Conservation (phyloP, 2,113 vertebrate genomes). For the Fulmarus glacialis region DNA sequence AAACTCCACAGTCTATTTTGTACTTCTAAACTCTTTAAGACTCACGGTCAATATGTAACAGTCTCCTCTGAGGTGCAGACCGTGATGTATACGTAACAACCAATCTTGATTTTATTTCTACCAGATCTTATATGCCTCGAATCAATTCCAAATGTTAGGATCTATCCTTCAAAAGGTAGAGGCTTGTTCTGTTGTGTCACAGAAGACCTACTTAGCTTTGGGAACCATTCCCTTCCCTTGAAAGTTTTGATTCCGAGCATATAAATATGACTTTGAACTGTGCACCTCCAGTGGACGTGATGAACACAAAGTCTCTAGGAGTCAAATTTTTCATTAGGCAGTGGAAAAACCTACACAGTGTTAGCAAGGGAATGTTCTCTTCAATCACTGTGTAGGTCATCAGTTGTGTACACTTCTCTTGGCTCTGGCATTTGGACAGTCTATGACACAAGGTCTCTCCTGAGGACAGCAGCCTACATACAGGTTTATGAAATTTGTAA, state of each 20-base stretch:
- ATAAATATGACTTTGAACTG: not conserved
- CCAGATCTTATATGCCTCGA: not conserved
- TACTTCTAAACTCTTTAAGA: not conserved
- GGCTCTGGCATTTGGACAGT: not conserved
- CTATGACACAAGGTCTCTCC: not conserved
- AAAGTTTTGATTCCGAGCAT: not conserved
- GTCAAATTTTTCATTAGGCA: not conserved
- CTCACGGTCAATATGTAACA: not conserved
- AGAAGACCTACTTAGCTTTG: not conserved
- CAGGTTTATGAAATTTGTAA: not conserved
- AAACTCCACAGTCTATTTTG: not conserved
- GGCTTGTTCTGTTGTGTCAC: not conserved
- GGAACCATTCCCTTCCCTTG: not conserved
- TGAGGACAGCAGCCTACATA: not conserved
- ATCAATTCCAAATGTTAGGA: not conserved
- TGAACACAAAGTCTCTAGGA: not conserved
- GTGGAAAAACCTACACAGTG: not conserved
- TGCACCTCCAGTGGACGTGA: not conserved
- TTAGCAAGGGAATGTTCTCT: not conserved
- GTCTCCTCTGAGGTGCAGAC: not conserved
- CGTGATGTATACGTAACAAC: not conserved
- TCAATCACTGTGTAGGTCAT: not conserved
- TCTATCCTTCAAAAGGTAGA: not conserved
- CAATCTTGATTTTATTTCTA: conserved; percentile 20
- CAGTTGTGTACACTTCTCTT: not conserved